Evolutionary conservation across 2,113 vertebrate species (phyloP).

Genomic region (Aplodontia rufa): DNA sequence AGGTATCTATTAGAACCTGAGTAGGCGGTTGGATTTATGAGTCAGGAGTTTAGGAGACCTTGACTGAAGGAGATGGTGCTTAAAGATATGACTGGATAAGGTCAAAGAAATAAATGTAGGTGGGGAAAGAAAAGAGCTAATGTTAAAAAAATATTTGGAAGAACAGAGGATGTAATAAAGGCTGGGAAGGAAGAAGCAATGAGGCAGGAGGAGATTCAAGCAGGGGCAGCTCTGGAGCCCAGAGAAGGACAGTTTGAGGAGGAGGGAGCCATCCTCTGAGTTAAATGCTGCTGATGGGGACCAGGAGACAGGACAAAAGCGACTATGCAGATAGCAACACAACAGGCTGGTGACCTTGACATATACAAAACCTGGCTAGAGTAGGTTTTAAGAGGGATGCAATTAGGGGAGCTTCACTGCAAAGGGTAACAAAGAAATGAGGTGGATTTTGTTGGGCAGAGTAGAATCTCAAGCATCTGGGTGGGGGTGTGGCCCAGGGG

Average conservation of each 20-base stretch:
- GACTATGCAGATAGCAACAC: not conserved
- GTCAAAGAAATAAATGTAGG: not conserved
- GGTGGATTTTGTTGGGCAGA: not conserved
- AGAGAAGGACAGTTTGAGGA: not conserved
- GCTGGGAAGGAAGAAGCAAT: not conserved
- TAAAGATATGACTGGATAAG: not conserved
- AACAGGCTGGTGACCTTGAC: not conserved
- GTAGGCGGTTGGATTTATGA: not conserved
- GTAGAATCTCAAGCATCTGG: not conserved
- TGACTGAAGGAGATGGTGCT: not conserved
- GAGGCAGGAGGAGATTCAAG: not conserved
- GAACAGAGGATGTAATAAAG: not conserved
- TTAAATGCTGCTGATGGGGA: not conserved
- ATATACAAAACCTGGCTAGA: not conserved
- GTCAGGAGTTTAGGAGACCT: not conserved
- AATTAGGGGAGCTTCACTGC: not conserved
- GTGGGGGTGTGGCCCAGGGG: not conserved
- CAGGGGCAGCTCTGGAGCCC: not conserved
- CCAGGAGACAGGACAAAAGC: not conserved
- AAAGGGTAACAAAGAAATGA: not conserved
- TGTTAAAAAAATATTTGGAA: not conserved
- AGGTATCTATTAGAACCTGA: not conserved
- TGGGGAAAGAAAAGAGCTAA: not conserved
- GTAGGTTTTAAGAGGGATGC: not conserved
- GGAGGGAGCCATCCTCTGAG: fast-evolving